Conservation (phyloP, 2,113 vertebrate species). For the Mugil cephalus region DNA sequence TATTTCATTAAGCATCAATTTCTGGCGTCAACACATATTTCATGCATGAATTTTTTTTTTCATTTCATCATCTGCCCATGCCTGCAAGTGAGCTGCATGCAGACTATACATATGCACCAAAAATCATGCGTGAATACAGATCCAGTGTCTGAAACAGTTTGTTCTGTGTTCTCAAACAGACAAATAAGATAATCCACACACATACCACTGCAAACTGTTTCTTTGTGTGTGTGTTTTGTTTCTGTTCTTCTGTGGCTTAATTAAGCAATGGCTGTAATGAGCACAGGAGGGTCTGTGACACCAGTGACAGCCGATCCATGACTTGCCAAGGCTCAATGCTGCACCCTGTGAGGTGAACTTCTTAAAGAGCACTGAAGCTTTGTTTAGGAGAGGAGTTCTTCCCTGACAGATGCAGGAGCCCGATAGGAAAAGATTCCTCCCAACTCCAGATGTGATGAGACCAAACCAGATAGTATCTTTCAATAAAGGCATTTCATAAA, state of each 20-base stretch:
- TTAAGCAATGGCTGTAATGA: conserved; percentile 12
- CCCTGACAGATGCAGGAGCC: background rate
- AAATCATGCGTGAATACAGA: no score
- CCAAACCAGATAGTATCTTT: no score
- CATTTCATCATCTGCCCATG: no score
- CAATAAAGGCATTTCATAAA: no score
- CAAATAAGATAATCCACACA: no score
- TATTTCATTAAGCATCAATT: no score
- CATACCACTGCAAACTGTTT: background rate
- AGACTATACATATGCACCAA: no score
- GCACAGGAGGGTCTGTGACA: conserved; percentile 31
- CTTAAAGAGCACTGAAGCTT: conserved; percentile 7
- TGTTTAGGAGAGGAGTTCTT: background rate
- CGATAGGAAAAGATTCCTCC: background rate
- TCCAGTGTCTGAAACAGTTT: no score
- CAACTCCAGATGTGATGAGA: background rate
- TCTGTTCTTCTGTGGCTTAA: conserved; percentile 8
- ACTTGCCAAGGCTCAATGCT: conserved; percentile 9
- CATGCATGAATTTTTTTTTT: no score
- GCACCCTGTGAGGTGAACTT: background rate
- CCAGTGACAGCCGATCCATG: conserved; percentile 35
- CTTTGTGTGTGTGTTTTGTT: background rate
- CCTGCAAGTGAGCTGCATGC: no score
- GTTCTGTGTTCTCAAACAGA: no score
- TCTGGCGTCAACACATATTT: no score